Conservation (phyloP, 2,113 vertebrate genomes). For the Taurulus bubalis region DNA sequence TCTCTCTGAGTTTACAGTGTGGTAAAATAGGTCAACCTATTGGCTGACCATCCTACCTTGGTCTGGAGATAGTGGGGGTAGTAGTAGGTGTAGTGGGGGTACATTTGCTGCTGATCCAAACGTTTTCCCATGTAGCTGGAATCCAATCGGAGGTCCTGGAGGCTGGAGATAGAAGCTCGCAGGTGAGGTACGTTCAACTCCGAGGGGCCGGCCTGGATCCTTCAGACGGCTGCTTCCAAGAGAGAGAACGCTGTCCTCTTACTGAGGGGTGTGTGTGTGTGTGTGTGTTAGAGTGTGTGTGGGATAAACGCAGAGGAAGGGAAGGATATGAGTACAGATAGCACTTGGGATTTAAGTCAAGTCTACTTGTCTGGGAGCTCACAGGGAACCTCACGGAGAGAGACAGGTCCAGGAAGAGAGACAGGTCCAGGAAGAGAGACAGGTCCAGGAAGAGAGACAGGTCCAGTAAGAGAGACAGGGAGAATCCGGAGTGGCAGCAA, state of each 20-base stretch:
- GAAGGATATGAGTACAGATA: conserved; percentile 41
- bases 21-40: conserved; percentile 52
- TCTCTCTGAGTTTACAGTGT: neutral
- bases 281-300: no score
- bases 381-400: conserved; percentile 36
- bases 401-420: conserved; percentile 29
- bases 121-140: conserved; percentile 99
- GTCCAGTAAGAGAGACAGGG: neutral
- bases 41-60: conserved; percentile 87
- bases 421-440: neutral
- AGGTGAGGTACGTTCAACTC: conserved; percentile 55
- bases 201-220: conserved; percentile 61
- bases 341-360: conserved; percentile 54
- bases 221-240: conserved; percentile 51
- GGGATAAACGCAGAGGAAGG: conserved; percentile 28
- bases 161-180: conserved; percentile 71
- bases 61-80: conserved; percentile 98
- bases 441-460: no score
- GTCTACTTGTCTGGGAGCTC: conserved; percentile 62
- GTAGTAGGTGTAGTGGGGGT: conserved; percentile 99
- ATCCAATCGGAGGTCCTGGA: conserved; percentile 82
- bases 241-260: conserved; percentile 43
- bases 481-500: conserved; percentile 45
- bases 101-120: conserved; percentile 99
- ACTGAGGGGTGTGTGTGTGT: neutral